These are phyloP conservation scores for Myrmecobius fasciatus DNA, from an alignment of 2,113 vertebrate genomes.

Conservation along the genomic window DNA sequence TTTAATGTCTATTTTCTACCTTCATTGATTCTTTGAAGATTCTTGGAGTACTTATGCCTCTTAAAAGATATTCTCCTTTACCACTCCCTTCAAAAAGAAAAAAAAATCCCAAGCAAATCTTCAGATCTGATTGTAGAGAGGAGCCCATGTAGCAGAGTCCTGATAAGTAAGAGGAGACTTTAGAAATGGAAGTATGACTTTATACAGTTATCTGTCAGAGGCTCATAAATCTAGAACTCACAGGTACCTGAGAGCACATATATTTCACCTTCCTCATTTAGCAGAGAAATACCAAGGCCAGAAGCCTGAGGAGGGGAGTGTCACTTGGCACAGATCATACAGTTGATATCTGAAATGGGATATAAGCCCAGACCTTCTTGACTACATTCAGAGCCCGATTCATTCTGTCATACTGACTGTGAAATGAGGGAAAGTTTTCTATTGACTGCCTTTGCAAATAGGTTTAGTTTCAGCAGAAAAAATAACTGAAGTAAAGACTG, in stretches of 20 bases:
- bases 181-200: background rate
- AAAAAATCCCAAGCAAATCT: background rate
- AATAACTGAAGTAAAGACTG: constrained; percentile 21
- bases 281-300: background rate
- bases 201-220: background rate
- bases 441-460: background rate
- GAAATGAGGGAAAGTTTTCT: background rate
- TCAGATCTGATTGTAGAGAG: background rate
- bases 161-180: background rate
- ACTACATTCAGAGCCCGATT: background rate
- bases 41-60: background rate
- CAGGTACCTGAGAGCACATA: background rate
- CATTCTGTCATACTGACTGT: background rate
- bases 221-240: background rate
- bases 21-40: constrained; percentile 8
- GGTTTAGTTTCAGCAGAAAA: background rate
- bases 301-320: background rate
- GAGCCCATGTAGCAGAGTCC: background rate
- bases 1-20: constrained; percentile 18
- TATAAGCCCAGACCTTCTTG: background rate
- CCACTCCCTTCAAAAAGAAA: background rate
- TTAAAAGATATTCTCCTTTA: background rate
- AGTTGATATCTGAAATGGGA: background rate
- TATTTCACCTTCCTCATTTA: background rate
- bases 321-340: background rate